Evolutionary conservation across 2,888 invertebrate species (phyloP).

Genomic region (Rotaria socialis): DNA sequence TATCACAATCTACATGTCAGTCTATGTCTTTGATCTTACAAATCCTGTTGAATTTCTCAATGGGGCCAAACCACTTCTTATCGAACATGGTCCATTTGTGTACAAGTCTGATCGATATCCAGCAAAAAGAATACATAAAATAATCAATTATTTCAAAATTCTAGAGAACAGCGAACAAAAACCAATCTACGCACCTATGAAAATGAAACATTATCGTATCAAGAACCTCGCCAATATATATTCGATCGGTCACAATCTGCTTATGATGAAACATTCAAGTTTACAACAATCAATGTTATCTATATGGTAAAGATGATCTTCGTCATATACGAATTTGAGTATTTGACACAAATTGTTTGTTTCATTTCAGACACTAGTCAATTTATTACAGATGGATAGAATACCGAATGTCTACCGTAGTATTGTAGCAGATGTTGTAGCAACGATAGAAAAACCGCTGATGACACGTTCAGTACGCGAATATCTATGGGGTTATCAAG

Average conservation of each 20-base stretch:
- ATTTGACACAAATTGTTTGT: no score
- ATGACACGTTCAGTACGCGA: not conserved
- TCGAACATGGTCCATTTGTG: not conserved
- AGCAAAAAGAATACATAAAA: not conserved
- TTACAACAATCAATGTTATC: conserved; percentile 5
- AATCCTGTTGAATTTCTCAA: not conserved
- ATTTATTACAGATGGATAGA: not conserved
- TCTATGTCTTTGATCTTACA: not conserved
- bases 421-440: not conserved
- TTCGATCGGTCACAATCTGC: not conserved
- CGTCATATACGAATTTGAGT: not conserved
- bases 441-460: not conserved
- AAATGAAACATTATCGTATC: conserved; percentile 1
- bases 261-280: not conserved
- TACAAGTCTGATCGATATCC: not conserved
- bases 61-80: not conserved
- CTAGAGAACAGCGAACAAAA: not conserved
- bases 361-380: not conserved
- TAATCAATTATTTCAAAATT: not conserved
- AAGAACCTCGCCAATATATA: not conserved
- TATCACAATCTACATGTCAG: not conserved
- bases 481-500: not conserved
- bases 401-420: not conserved
- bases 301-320: not conserved
- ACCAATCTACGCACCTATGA: not conserved